Evolutionary conservation across 2,113 vertebrate genomes (phyloP).

Genomic region (Glaucomys volans): DNA sequence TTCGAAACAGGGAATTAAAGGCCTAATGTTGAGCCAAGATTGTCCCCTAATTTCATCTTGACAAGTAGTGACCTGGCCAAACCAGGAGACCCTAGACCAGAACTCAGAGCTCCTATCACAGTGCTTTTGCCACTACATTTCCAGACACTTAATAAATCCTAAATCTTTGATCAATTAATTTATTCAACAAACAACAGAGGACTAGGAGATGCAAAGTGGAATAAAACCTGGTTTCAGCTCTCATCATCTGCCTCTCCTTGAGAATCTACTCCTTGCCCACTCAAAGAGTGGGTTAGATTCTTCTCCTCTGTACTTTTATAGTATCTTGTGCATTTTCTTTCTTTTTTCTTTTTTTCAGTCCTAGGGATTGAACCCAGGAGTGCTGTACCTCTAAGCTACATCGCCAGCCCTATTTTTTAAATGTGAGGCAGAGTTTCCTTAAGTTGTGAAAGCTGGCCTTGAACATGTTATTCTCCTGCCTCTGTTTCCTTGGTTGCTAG

Average conservation of each 20-base stretch:
- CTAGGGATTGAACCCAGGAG: too few relatives aligned
- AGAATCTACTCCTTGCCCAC: background rate
- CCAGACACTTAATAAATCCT: conserved; percentile 30
- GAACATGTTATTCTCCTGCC: too few relatives aligned
- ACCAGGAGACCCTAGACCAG: background rate
- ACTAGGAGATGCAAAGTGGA: background rate
- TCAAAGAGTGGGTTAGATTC: background rate
- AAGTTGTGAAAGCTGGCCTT: too few relatives aligned
- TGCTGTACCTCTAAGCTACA: too few relatives aligned
- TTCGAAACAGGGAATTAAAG: conserved; percentile 32
- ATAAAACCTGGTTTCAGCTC: background rate
- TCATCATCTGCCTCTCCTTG: background rate
- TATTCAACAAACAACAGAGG: background rate
- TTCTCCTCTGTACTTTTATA: background rate
- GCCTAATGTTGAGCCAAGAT: background rate
- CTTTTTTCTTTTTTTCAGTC: too few relatives aligned
- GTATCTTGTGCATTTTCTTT: background rate
- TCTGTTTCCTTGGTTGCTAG: too few relatives aligned
- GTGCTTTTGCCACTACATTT: conserved; percentile 18
- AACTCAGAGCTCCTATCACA: background rate
- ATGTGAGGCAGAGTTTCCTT: too few relatives aligned
- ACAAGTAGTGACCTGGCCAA: conserved; percentile 37
- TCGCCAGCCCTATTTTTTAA: too few relatives aligned
- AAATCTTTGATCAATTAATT: conserved; percentile 12
- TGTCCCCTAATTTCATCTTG: conserved; percentile 47